Base-by-base conservation (phyloP, 1,140 invertebrate genomes). In the Lineus longissimus region DNA sequence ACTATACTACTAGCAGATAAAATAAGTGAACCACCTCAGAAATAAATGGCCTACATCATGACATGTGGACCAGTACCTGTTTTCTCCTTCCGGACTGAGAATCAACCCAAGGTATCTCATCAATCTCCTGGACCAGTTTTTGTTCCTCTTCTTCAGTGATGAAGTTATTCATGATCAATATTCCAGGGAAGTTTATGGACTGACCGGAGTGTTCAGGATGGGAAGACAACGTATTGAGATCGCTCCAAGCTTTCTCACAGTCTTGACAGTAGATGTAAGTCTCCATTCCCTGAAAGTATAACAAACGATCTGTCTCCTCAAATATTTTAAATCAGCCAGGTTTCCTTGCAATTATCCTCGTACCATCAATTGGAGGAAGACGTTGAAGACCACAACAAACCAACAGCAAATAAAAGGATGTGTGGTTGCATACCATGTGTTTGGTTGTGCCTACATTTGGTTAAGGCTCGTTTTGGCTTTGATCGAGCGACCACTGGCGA, bases 41-140 rank as follows among this genome's bases (percentile, higher is more conserved):
- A n/a, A n/a, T n/a, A n/a, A n/a, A n/a, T n/a, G n/a, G n/a, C n/a
- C n/a, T n/a, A n/a, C n/a, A n/a, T n/a, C 33, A 36, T 15, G 15
- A 7, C 33, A 36, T 36, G 33, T 4, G 4, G 33, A 23, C 6
- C 25, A 51, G n/a, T 77, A 89, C 88, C 84, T 97, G 94, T 82
- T 98, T 98, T 65, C 91, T 87, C 59, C 97, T 85, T 2, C 96
- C 97, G 81, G 95, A 98, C 82, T 98, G 96, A 1, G 96, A 98
- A 36, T 86, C 82, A 65, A 90, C 88, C 95, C 96, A 99, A 2
- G 90, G 87, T 55, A 93, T 83, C 59, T 84, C 76, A 81, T 98
- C 93, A 55, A 98, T 88, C 22, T 86, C 82, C 55, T 83, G 72
- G 36, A 92, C 85, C 22, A 97, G 80, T 15, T 76, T 65, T 0